Evolutionary conservation across 2,113 vertebrate genomes (phyloP), one percentile per base, ranked within the genome.

Genomic region (Eonycteris spelaea): DNA sequence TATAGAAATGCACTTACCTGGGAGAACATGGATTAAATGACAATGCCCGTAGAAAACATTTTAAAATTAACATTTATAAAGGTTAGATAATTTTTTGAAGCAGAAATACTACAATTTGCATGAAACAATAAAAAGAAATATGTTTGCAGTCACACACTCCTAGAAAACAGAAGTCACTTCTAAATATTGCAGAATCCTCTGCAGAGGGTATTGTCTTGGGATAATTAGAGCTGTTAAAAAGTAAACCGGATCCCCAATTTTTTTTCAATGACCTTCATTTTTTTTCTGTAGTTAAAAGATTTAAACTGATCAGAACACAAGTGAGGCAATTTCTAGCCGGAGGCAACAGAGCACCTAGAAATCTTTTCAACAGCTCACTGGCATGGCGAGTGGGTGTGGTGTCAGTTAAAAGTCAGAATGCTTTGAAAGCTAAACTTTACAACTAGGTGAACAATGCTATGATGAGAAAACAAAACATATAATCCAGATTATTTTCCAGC

Each of bases 371-470:
- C 97, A 96, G 82, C 97, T 96, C 87, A 87, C 63, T 48, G 70
- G 97, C 6, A 0, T 75, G 94, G 95, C 45, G 87, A 94, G 95
- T 91, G 97, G 98, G 98, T 97, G 98, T 97, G 98, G 98, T 92
- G 94, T 96, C 91, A 83, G 93, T 97, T 94, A 84, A 96, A 87
- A 79, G 85, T 95, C 95, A 90, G 43, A 97, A 97, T n/a, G 95
- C 68, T 96, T 6, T 96, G 96, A 97, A 96, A 86, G 82, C 88
- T 97, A 26, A 86, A 68, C 83, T 97, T 97, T 93, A 97, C 90
- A 97, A 53, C 80, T 68, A 96, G 90, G 86, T 84, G 94, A 98
- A 88, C 70, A 93, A 33, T 45, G 92, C 83, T 59, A 91, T 9
- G 57, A 83, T 26, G 68, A 63, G n/a, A 95, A 97, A 84, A 68